A percentile compares a stretch with the other conserved stretches of the same genome.
Evolutionary conservation across 1,140 invertebrate species (phyloP).

Genomic region (Lysiphlebus fabarum): DNA sequence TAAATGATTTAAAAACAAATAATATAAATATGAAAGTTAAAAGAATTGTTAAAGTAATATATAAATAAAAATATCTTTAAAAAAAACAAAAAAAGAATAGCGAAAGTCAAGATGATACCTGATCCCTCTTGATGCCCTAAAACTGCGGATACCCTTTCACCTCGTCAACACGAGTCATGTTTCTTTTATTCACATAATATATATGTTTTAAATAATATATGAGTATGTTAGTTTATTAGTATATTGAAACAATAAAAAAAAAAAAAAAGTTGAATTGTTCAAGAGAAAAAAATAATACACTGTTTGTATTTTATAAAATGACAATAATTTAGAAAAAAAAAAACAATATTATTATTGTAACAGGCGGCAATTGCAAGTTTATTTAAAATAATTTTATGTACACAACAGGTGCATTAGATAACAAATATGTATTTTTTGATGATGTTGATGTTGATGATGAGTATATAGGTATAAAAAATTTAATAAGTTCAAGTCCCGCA

Average conservation of each 20-base stretch:
- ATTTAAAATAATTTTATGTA: background rate
- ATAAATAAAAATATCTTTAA: too few species aligned
- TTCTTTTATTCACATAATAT: background rate
- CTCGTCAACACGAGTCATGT: background rate
- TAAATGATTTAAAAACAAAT: too few species aligned
- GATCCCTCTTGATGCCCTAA: conserved; percentile 4
- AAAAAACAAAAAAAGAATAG: conserved; percentile 1
- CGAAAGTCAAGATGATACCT: conserved; percentile 6
- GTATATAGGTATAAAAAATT: background rate
- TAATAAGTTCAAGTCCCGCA: conserved; percentile 24
- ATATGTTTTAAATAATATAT: background rate
- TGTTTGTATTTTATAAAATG: too few species aligned
- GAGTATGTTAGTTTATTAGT: too few species aligned
- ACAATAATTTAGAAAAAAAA: too few species aligned
- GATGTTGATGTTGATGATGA: background rate
- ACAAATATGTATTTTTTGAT: conserved; percentile 26
- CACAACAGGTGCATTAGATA: conserved; percentile 40
- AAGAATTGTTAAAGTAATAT: too few species aligned
- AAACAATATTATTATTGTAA: too few species aligned
- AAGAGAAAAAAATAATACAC: too few species aligned
- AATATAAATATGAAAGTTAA: too few species aligned
- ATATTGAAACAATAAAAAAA: too few species aligned
- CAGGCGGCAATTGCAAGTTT: too few species aligned
- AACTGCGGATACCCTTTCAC: conserved; percentile 12
- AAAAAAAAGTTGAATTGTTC: too few species aligned